Base-by-base conservation (phyloP, 2,797 vertebrate genomes). In the Chelon labrosus region DNA sequence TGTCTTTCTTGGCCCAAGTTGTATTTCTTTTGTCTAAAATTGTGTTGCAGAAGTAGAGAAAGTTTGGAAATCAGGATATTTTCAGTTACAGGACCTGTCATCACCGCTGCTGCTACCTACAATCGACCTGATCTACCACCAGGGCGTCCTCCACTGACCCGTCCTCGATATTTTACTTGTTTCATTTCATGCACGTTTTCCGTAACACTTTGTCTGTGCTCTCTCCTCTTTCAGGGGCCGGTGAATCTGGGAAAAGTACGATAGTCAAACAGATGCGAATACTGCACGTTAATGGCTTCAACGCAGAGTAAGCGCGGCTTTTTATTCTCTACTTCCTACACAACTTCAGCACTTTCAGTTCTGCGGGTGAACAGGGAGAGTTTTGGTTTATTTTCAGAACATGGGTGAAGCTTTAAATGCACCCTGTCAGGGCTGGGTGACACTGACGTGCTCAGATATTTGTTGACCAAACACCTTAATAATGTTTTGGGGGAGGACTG, bases 201-300 rank as follows among this genome's bases (percentile, higher is more conserved):
- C 7, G 17, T 58, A 14, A 70, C 31, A 13, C 16, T 10, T 44
- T 76, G 10, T 79, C 46, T 93, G 76, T 76, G 49, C 17, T 65
- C 7, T 66, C 35, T 89, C 54, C 93, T 78, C 80, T 95, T 94
- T 91, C 93, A 99, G 98, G 98, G 79, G 98, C 98, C 80, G 98
- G 98, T 87, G 98, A 99, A 93, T 99, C 98, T 17, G 98, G 98
- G 90, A 99, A 99, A 91, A 99, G 98, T 94, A 99, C 98, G 91
- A 99, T 99, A 94, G 98, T 99, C 89, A 99, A 99, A 92, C 98
- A 99, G 89, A 99, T 99, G 98, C 94, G 97, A 92, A 99, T 99
- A 94, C 91, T 99, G 90, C 98, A 99, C 82, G 98, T 99, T 75
- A 97, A 99, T 88, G 98, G 98, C 94, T 99, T 99, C 96, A 98